Evolutionary conservation across 2,113 vertebrate genomes (phyloP), one percentile per base, ranked within the genome.

Genomic region (Myxocyprinus asiaticus): DNA sequence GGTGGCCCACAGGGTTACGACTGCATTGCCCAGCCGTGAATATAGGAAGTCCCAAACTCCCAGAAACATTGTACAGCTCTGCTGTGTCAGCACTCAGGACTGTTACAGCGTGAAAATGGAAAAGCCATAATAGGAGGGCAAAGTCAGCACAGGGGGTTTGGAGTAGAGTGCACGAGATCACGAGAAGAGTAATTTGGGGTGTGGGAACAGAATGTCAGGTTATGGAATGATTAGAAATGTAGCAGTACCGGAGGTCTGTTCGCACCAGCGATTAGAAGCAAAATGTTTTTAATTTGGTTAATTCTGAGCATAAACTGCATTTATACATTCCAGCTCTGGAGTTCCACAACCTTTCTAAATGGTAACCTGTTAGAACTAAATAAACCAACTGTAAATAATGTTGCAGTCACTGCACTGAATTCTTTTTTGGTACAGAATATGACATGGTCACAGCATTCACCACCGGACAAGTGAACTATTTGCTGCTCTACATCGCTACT

Each of bases 1-100:
- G 83, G 86, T 87, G 87, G 87, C 87, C 91, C 85, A 72, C 79
- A 89, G 83, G 85, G 85, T 85, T 87, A 84, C 77, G 87, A 85
- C 85, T 75, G 14, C 65, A 69, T 47, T 45, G 15, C 42, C 22
- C 74, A 78, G 43, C 64, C 77, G 64, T 71, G 68, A 80, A 74
- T 50, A 67, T 51, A 47, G 80, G 17, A 42, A 67, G 68, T 77
- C 73, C 58, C 55, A 67, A 14, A 67, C 66, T 77, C 76, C 58
- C 69, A 64, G n/a, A 7, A 62, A 62, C 12, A 79, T 62, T 65
- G 78, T 79, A 76, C 59, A 59, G 22, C 55, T 53, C 61, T 76
- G 65, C 69, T 67, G 62, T 68, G 55, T 80, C 11, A 66, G 58
- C 66, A 83, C 15, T 67, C 66, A 69, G 50, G 63, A 67, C 67